Conservation (phyloP, 2,797 vertebrate genomes). For the Cryptoblepharus egeriae region DNA sequence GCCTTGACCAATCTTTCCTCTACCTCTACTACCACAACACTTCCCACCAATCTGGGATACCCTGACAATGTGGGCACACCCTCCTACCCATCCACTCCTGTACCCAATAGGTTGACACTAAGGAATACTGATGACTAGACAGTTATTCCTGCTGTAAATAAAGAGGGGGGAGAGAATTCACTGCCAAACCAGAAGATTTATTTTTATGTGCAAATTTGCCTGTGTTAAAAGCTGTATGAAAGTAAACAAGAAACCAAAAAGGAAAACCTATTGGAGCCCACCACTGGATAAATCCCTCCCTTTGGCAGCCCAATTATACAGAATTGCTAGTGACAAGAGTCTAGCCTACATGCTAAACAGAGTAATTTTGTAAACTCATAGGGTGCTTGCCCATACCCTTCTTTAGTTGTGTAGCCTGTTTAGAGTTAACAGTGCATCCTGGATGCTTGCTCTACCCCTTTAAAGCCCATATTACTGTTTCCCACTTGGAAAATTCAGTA, state of each 20-base stretch:
- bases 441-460: background rate
- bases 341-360: background rate
- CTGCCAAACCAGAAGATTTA: background rate
- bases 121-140: conserved; percentile 59
- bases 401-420: background rate
- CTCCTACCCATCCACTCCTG: conserved; percentile 39
- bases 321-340: background rate
- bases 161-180: conserved; percentile 26
- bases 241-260: background rate
- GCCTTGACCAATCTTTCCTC: conserved; percentile 63
- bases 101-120: conserved; percentile 56
- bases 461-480: background rate
- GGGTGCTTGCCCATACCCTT: background rate
- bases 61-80: conserved; percentile 17
- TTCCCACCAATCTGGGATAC: conserved; percentile 46
- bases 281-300: too few species aligned
- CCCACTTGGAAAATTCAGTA: background rate
- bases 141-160: conserved; percentile 44
- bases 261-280: too few species aligned
- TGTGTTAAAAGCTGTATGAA: background rate
- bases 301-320: too few species aligned
- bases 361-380: background rate
- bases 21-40: background rate
- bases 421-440: background rate
- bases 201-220: background rate